Conservation (phyloP, 2,888 invertebrate genomes). For the Eurytoma californica region DNA sequence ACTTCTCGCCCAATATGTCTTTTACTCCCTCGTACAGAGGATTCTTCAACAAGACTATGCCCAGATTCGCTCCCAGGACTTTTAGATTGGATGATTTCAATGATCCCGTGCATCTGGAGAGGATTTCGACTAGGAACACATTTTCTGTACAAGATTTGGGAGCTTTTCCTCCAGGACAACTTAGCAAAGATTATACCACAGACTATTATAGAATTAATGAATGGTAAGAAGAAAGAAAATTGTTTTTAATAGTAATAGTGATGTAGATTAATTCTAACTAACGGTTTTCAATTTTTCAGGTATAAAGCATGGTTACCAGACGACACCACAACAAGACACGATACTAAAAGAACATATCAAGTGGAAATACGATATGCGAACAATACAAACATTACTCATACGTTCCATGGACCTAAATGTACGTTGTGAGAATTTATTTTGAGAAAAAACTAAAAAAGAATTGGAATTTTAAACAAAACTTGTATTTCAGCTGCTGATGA, state of each 20-base stretch:
- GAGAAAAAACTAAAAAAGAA: slow-evolving; percentile 40
- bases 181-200: slow-evolving; percentile 91
- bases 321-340: slow-evolving; percentile 85
- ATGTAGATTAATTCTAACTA: slow-evolving; percentile 5
- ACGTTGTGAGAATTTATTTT: slow-evolving; percentile 8
- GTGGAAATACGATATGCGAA: slow-evolving; percentile 96
- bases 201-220: slow-evolving; percentile 94
- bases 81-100: slow-evolving; percentile 94
- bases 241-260: background rate
- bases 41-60: slow-evolving; percentile 97
- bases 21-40: slow-evolving; percentile 96
- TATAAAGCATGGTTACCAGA: slow-evolving; percentile 95
- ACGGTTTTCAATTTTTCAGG: slow-evolving; percentile 68
- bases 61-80: slow-evolving; percentile 94
- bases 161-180: slow-evolving; percentile 86
- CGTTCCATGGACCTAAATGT: slow-evolving; percentile 94
- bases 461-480: slow-evolving; percentile 52
- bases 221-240: slow-evolving; percentile 78
- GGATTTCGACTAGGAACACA: slow-evolving; percentile 96
- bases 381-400: slow-evolving; percentile 96
- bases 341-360: slow-evolving; percentile 94
- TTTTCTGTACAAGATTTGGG: slow-evolving; percentile 91
- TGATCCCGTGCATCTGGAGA: slow-evolving; percentile 95
- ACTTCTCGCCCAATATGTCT: slow-evolving; percentile 95
- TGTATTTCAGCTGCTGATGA: slow-evolving; percentile 84